phyloP scores from a whole-genome alignment of 2,113 vertebrate species.

The Pachyramphus minor region DNA sequence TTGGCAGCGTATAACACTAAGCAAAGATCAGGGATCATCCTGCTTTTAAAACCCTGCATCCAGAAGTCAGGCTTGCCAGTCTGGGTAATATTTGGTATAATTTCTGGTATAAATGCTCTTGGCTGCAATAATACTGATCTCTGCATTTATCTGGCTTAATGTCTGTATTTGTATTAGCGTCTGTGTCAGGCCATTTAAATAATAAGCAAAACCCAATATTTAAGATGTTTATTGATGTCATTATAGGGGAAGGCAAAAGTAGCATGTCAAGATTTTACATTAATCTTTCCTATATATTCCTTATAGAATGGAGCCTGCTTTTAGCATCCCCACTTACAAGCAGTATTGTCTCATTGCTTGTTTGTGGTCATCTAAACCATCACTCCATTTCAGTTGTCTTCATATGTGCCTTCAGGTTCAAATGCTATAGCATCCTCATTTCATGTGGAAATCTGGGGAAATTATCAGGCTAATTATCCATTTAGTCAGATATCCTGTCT shows the following conservation, averaged over 20 bases:
- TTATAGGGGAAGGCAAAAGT: not conserved
- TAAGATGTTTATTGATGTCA: not conserved
- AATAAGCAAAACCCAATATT: conserved; percentile 33
- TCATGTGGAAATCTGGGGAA: not conserved
- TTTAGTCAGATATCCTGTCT: not conserved
- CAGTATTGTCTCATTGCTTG: not conserved
- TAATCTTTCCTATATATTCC: not conserved
- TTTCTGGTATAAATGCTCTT: not conserved
- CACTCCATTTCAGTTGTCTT: not conserved
- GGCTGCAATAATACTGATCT: not conserved
- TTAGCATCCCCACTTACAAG: not conserved
- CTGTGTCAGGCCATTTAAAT: conserved; percentile 9
- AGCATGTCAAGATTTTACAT: not conserved
- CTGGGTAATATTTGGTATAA: not conserved
- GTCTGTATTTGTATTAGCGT: not conserved
- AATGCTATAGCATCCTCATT: not conserved
- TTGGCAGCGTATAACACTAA: not conserved
- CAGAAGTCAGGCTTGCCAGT: not conserved
- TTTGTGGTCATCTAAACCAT: not conserved
- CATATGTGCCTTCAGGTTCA: not conserved
- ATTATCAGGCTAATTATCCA: not conserved
- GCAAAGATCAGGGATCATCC: not conserved
- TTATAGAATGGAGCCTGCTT: not conserved
- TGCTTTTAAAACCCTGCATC: not conserved
- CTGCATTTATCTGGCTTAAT: conserved; percentile 5